These are phyloP conservation scores for Paelopatides confundens DNA, from an alignment of 53 echinoderm and acorn worm genomes.

Conservation along the genomic window DNA sequence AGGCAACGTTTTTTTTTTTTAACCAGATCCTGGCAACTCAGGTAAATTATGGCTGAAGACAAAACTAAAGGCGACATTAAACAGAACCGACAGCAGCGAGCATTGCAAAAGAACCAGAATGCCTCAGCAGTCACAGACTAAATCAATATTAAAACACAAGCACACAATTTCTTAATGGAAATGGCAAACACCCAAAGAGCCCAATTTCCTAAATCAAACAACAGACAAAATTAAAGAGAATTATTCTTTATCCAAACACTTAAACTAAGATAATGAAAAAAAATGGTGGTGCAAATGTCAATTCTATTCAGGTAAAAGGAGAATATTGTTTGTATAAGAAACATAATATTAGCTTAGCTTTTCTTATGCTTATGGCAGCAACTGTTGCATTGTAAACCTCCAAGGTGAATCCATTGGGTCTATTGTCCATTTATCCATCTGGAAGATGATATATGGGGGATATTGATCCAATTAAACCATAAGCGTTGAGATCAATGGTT, in stretches of 20 bases:
- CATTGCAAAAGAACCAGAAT: neutral
- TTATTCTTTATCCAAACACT: conserved; percentile 26
- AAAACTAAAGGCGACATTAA: neutral
- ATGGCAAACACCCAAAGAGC: conserved; percentile 33
- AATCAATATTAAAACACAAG: conserved; percentile 39
- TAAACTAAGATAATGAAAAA: conserved; percentile 26
- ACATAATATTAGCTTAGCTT: conserved; percentile 7
- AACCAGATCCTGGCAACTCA: neutral
- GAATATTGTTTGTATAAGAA: conserved; percentile 12
- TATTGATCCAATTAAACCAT: conserved; percentile 39
- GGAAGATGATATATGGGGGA: neutral
- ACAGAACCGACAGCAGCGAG: neutral
- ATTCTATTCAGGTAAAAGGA: neutral
- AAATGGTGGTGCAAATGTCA: conserved; percentile 16
- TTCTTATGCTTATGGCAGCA: neutral
- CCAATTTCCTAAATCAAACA: conserved; percentile 40
- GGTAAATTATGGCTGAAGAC: neutral
- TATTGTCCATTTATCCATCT: neutral
- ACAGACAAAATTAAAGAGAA: conserved; percentile 15
- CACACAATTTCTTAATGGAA: conserved; percentile 43
- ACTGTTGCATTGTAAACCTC: neutral
- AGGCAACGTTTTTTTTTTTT: too few relatives aligned
- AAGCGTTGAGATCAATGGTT: conserved; percentile 21
- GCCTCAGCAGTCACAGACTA: conserved; percentile 19
- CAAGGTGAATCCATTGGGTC: neutral